These are phyloP conservation scores for Drosophila affinis DNA, from an alignment of 2,888 invertebrate species.

Conservation along the genomic window DNA sequence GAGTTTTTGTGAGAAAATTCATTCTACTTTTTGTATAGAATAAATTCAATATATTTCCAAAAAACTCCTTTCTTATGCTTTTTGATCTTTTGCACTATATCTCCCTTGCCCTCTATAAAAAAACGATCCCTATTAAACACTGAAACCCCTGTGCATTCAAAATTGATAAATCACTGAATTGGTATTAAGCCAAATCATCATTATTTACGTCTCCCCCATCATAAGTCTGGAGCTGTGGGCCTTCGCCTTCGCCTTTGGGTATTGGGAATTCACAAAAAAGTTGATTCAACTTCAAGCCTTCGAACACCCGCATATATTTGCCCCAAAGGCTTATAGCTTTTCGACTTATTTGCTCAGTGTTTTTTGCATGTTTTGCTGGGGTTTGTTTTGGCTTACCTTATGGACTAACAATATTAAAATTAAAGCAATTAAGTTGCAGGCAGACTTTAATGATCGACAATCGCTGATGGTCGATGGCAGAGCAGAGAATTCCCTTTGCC, in stretches of 20 bases:
- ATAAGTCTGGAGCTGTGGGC: not conserved
- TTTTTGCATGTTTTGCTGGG: slow-evolving; percentile 24
- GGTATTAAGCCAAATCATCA: slow-evolving; percentile 39
- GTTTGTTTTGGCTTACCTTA: slow-evolving; percentile 76
- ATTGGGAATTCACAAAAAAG: slow-evolving; percentile 38
- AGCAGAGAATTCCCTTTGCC: slow-evolving; percentile 39
- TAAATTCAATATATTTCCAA: not conserved
- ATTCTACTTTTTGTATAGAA: not conserved
- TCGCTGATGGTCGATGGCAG: slow-evolving; percentile 66
- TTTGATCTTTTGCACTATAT: not conserved
- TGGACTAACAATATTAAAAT: slow-evolving; percentile 82
- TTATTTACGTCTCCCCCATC: slow-evolving; percentile 44
- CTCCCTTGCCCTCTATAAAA: not conserved
- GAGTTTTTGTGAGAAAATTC: not conserved
- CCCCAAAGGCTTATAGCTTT: slow-evolving; percentile 22
- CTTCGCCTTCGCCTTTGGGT: slow-evolving; percentile 37
- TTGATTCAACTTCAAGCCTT: slow-evolving; percentile 53
- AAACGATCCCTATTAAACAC: slow-evolving; percentile 23
- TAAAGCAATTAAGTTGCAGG: slow-evolving; percentile 80
- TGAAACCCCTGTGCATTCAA: not conserved
- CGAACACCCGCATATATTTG: slow-evolving; percentile 65
- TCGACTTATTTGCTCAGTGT: not conserved
- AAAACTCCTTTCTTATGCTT: no score
- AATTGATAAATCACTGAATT: slow-evolving; percentile 38
- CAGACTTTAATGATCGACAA: slow-evolving; percentile 79